Evolutionary conservation across 1,140 invertebrate genomes (phyloP).

Genomic region (Drosophila navojoa): DNA sequence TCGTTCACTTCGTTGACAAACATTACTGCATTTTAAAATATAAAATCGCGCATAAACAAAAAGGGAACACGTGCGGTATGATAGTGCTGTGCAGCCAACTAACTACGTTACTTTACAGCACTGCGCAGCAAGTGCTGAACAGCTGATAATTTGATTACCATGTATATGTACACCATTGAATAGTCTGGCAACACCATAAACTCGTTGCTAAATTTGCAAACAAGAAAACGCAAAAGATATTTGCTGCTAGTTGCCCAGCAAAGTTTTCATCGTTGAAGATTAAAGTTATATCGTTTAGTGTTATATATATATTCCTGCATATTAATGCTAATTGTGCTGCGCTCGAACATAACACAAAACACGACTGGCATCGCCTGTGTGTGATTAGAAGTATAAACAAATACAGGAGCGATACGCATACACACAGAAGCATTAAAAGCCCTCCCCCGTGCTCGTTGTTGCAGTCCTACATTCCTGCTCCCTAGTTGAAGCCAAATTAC

Average conservation of each 20-base stretch:
- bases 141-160: conserved; percentile 35
- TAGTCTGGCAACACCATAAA: conserved; percentile 34
- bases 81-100: conserved; percentile 3
- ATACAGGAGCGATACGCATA: conserved; percentile 42
- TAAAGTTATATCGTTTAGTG: conserved; percentile 7
- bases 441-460: conserved; percentile 37
- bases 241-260: conserved; percentile 17
- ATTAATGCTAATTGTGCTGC: conserved; percentile 23
- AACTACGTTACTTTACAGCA: conserved; percentile 8
- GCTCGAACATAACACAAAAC: not conserved
- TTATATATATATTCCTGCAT: conserved; percentile 9
- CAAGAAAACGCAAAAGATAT: conserved; percentile 51
- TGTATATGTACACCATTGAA: not conserved
- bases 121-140: conserved; percentile 8
- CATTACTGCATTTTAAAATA: conserved; percentile 85
- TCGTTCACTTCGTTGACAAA: conserved; percentile 94
- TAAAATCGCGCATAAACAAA: conserved; percentile 62
- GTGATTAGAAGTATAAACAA: conserved; percentile 38
- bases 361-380: conserved; percentile 20
- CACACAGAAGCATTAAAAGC: conserved; percentile 28
- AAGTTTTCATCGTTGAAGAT: conserved; percentile 3
- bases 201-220: conserved; percentile 45
- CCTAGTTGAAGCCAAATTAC: conserved; percentile 44
- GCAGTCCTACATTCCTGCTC: conserved; percentile 58
- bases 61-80: conserved; percentile 55